A percentile compares a stretch with the other conserved stretches of the same genome.
These are phyloP conservation scores for Drosophila pachea DNA, from an alignment of 1,140 invertebrate species.

Conservation along the genomic window DNA sequence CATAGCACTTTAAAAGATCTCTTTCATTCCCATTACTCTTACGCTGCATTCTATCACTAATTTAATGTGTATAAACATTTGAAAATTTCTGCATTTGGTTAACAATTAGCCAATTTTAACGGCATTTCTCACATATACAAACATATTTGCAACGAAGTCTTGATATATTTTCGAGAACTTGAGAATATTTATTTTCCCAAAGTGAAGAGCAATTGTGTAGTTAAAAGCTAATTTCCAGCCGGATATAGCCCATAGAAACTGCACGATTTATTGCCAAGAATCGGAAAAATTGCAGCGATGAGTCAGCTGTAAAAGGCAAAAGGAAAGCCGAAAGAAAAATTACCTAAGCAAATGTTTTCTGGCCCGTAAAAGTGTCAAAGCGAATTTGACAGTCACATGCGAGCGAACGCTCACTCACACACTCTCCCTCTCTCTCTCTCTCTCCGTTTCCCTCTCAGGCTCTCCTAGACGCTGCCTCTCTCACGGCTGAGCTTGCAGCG, in stretches of 20 bases:
- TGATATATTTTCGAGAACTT: slow-evolving; percentile 29
- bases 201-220: slow-evolving; percentile 7
- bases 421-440: background rate
- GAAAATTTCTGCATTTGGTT: too few species aligned
- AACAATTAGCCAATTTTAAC: too few species aligned
- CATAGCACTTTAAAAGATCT: too few species aligned
- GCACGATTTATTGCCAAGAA: slow-evolving; percentile 23
- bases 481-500: slow-evolving; percentile 36
- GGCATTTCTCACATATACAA: too few species aligned
- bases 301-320: slow-evolving; percentile 34
- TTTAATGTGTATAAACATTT: too few species aligned
- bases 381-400: slow-evolving; percentile 19
- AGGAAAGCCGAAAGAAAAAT: slow-evolving; percentile 4
- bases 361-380: slow-evolving; percentile 33
- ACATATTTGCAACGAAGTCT: too few species aligned
- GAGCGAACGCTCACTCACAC: slow-evolving; percentile 1
- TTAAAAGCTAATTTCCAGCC: slow-evolving; percentile 33
- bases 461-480: too few species aligned
- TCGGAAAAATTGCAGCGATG: slow-evolving; percentile 15
- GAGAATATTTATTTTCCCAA: slow-evolving; percentile 33
- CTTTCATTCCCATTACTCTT: too few species aligned
- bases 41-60: too few species aligned
- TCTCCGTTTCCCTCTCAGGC: slow-evolving; percentile 13
- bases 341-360: slow-evolving; percentile 20
- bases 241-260: slow-evolving; percentile 46